Evolutionary conservation across 2,888 invertebrate genomes (phyloP), one percentile per base, ranked within the genome.

Genomic region (Oscheius sp.): DNA sequence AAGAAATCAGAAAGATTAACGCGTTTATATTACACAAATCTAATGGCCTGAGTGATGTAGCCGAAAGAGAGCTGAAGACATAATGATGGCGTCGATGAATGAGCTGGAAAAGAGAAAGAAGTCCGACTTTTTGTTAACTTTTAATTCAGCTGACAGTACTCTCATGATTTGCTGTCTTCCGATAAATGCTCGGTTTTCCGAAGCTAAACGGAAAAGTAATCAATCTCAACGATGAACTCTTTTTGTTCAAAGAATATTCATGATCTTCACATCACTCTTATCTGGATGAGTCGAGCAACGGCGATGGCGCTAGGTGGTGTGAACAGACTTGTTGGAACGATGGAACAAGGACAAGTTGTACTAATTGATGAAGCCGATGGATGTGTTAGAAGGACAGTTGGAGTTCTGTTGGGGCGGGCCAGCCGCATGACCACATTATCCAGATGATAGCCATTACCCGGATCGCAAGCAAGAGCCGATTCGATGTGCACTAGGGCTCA

Each of bases 381-480:
- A 29, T 29, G 63, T 58, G 63, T 35, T 60, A 10, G 59, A 63
- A 68, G 68, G 55, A 68, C 68, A 68, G 68, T 68, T 68, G 68
- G 55, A 68, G 68, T 55, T 65, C 50, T 37, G 55, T 37, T 55
- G 53, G 68, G 68, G 37, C n/a, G 68, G 68, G 68, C 53, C 11
- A 29, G 53, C 68, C 68, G 68, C 68, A 68, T 68, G 68, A 68
- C 68, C 68, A 68, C 68, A 68, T 68, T 68, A 68, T 68, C 68
- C 55, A 68, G 68, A 68, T 68, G 68, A 68, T 68, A 53, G 55
- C 55, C 53, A 53, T 68, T 55, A 68, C 68, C 33, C 68, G 42
- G 42, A 55, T 68, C 68, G 55, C 53, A 68, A 55, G 33, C 35
- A 53, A 55, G 53, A 53, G 55, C 55, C 65, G 33, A 29, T 37